Evolutionary conservation across 2,797 vertebrate species (phyloP), one percentile per base, ranked within the genome.

Genomic region (Sebastes minor): DNA sequence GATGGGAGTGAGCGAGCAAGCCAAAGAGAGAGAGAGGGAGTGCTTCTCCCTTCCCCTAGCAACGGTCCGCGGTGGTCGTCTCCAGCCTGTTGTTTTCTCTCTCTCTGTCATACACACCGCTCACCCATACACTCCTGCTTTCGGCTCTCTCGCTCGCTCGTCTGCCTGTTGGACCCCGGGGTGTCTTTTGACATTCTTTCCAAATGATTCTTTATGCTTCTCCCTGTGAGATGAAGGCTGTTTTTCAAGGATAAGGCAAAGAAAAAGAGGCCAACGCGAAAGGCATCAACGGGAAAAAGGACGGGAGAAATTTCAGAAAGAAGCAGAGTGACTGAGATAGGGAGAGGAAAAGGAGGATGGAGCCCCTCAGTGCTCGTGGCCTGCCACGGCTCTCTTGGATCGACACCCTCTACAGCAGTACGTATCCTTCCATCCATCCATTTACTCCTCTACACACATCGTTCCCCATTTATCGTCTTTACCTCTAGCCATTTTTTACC

Each of bases 331-430:
- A 86, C 63, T 66, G 80, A 83, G 75, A 90, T 81, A 76, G 88
- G 86, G 92, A 86, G 81, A 86, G 77, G 77, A 74, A 74, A 64
- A 60, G 67, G 86, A 96, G 95, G 94, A 99, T 99, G 98, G 98
- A 99, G 95, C 98, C 97, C 78, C 95, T 98, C 84, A 99, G 97
- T 94, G 96, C 97, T 85, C 97, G 93, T 70, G 97, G 97, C 93
- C 96, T 98, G 93, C 97, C 98, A 81, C 96, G 97, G 88, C 98
- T 99, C 91, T 99, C 98, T 91, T 99, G 98, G 98, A 99, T 99
- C 91, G 97, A 99, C 96, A 99, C 98, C 56, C 97, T 99, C 83
- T 99, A 99, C 91, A 97, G 97, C 97, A 98, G 98, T 99, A 98
- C 35, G 98, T 97, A 96, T 70, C 78, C 33, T 53, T 62, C 32